These are phyloP conservation scores for Berghia stephanieae DNA, from an alignment of 1,140 invertebrate genomes.

Conservation along the genomic window DNA sequence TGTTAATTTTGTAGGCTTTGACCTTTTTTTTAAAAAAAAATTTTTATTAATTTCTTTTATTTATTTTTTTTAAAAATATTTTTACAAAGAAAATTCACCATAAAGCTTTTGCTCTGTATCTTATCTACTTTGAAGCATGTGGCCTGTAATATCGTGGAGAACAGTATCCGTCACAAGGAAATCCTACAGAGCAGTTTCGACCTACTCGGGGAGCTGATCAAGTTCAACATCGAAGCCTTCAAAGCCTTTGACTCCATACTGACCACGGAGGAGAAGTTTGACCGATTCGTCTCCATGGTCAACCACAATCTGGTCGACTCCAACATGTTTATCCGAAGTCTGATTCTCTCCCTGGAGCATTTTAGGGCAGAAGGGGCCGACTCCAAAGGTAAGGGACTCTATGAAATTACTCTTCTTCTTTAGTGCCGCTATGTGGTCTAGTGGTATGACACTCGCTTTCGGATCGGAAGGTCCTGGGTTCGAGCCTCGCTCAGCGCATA, in stretches of 20 bases:
- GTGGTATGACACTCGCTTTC: too few species aligned
- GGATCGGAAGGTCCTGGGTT: too few species aligned
- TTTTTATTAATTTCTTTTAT: too few species aligned
- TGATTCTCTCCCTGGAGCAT: constrained; percentile 67
- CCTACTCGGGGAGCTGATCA: constrained; percentile 68
- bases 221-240: constrained; percentile 69
- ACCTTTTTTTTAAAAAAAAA: too few species aligned
- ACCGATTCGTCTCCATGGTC: constrained; percentile 65
- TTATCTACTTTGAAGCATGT: constrained; percentile 59
- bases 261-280: constrained; percentile 53
- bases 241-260: constrained; percentile 64
- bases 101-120: neutral
- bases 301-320: constrained; percentile 69
- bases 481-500: too few species aligned
- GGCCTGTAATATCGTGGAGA: constrained; percentile 64
- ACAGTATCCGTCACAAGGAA: constrained; percentile 67
- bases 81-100: too few species aligned
- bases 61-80: too few species aligned
- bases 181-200: constrained; percentile 70
- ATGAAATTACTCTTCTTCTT: too few species aligned
- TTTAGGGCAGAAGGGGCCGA: constrained; percentile 54
- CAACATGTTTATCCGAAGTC: constrained; percentile 69
- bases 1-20: too few species aligned
- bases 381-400: constrained; percentile 36
- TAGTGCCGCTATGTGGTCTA: too few species aligned